Evolutionary conservation across 2,888 invertebrate species (phyloP), one percentile per base, ranked within the genome.

Genomic region (Strigamia maritima): DNA sequence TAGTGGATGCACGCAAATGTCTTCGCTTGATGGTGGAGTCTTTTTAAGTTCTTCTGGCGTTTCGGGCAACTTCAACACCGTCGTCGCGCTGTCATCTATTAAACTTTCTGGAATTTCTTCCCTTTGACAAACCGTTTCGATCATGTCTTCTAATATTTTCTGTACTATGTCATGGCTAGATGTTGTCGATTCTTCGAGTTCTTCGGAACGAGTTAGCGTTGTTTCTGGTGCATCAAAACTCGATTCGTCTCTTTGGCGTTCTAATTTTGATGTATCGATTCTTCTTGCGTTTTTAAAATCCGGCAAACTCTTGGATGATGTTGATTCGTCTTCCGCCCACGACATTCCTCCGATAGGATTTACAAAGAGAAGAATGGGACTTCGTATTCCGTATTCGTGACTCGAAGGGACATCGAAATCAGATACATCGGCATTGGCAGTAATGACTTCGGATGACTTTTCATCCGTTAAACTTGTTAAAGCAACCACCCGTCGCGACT

Each of bases 301-400:
- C 3, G 78, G 7, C 6, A 70, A 12, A 44, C 44, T n/a, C 44
- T 44, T 44, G 16, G 60, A 84, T 82, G 76, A 84, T 83, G 80
- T 84, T 77, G 84, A 83, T 0, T 86, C 85, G n/a, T 85, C 86
- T 4, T 76, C 79, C 12, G n/a, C 79, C 75, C 75, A 79, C 22
- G 40, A 28, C 19, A 79, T 24, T 22, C 65, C 60, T 28, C 75
- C 81, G 82, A 92, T 87, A 4, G 91, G 91, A 83, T 92, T 92
- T 70, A 92, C 90, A 79, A 91, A 89, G 60, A 92, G 88, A 7
- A 91, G 89, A 24, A 92, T 90, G 80, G 89, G 89, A 22, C 87
- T 83, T 84, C 89, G 82, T 84, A 84, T 83, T 19, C 85, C 85
- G 75, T 84, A 86, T 31, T 88, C 88, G 82, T 88, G 86, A 81